Conservation (phyloP, 2,888 invertebrate species). For the Eledone cirrhosa region DNA sequence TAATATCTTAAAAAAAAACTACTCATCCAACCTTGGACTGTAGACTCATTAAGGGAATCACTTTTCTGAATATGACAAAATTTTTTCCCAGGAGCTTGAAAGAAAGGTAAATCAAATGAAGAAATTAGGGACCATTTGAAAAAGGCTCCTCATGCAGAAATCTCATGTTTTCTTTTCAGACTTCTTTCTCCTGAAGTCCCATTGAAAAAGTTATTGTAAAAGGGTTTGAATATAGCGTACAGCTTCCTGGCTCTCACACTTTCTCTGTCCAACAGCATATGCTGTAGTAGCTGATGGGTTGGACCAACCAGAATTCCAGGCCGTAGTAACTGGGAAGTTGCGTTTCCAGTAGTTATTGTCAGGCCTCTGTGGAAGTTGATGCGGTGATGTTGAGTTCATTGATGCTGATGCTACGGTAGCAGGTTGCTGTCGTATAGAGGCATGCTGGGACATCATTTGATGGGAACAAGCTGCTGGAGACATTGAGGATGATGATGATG, state of each 20-base stretch:
- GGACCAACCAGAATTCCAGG: constrained; percentile 13
- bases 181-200: no score
- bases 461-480: background rate
- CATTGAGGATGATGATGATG: background rate
- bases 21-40: no score
- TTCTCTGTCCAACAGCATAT: constrained; percentile 9
- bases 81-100: no score
- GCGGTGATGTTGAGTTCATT: constrained; percentile 1
- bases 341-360: constrained; percentile 20
- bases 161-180: no score
- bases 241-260: constrained; percentile 19
- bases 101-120: no score
- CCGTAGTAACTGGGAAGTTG: background rate
- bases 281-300: background rate
- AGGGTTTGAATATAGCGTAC: constrained; percentile 15
- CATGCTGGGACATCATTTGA: constrained; percentile 16
- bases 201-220: background rate
- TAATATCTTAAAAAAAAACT: no score
- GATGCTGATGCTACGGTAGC: background rate
- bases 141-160: no score
- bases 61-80: no score
- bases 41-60: no score
- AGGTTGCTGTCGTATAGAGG: constrained; percentile 2
- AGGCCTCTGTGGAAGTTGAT: constrained; percentile 15
- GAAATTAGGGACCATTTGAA: no score